A percentile compares a stretch with the other conserved stretches of the same genome.
Evolutionary conservation across 2,888 invertebrate species (phyloP).

Genomic region (Eristalis intricaria): DNA sequence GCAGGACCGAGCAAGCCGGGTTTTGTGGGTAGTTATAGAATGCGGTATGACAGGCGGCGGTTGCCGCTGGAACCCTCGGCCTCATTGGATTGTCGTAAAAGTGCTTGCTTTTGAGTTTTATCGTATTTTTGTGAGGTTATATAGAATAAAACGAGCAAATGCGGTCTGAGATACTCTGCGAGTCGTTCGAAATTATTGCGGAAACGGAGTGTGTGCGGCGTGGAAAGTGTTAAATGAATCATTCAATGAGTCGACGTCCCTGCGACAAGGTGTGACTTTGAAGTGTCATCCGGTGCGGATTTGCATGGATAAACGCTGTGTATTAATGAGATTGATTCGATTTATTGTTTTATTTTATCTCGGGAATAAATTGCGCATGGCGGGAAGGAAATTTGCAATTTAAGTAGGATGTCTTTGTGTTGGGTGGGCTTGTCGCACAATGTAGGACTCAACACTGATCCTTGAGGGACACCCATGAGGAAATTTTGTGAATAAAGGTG

Average conservation of each 20-base stretch:
- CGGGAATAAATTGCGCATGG: not conserved
- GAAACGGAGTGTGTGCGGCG: not conserved
- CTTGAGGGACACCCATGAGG: too few species aligned
- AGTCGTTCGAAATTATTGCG: not conserved
- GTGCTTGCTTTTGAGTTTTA: not conserved
- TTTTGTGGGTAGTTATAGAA: not conserved
- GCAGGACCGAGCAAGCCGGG: not conserved
- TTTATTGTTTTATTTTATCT: not conserved
- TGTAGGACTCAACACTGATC: too few species aligned
- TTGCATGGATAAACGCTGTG: not conserved
- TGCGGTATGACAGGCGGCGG: not conserved
- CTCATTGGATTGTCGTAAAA: not conserved
- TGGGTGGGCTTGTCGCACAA: too few species aligned
- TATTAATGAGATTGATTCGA: not conserved
- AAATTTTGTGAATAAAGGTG: too few species aligned
- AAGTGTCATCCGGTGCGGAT: not conserved
- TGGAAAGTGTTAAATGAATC: not conserved
- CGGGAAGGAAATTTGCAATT: not conserved
- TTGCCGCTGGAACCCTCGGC: not conserved
- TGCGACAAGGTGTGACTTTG: not conserved
- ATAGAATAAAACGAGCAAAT: not conserved
- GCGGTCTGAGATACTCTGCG: not conserved
- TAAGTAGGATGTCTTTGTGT: not conserved
- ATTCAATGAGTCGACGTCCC: not conserved
- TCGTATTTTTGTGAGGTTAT: not conserved